Evolutionary conservation across 2,113 vertebrate species (phyloP).

Genomic region (Tamias sibiricus): DNA sequence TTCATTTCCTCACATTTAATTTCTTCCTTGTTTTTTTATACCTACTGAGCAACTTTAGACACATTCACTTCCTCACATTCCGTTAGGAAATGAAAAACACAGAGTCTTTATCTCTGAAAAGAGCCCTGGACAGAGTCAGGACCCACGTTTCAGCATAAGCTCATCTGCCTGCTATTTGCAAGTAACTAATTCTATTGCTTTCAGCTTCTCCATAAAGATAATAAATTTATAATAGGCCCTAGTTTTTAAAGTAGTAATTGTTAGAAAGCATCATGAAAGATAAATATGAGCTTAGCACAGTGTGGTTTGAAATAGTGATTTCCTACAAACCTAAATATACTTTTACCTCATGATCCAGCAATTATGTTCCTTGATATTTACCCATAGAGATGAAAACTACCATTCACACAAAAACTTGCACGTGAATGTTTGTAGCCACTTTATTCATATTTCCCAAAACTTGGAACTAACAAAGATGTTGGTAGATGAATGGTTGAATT

Average conservation of each 20-base stretch:
- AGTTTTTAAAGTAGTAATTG: not conserved
- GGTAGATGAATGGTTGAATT: not conserved
- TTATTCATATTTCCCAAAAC: not conserved
- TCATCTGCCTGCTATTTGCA: conserved; percentile 33
- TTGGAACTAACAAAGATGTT: no score
- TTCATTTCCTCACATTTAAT: no score
- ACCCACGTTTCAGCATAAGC: not conserved
- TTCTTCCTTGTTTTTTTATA: conserved; percentile 21
- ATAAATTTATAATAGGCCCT: not conserved
- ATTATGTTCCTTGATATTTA: not conserved
- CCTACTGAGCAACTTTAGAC: not conserved
- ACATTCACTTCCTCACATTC: not conserved
- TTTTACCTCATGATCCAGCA: not conserved
- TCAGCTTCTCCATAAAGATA: not conserved
- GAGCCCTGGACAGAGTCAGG: not conserved
- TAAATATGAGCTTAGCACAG: not conserved
- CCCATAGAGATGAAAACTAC: not conserved
- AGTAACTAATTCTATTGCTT: not conserved
- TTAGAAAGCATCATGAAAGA: not conserved
- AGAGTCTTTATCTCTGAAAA: not conserved
- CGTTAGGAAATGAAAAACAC: conserved; percentile 6
- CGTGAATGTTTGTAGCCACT: not conserved
- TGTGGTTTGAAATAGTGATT: not conserved
- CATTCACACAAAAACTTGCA: not conserved
- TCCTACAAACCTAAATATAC: not conserved